A percentile compares a stretch with the other conserved stretches of the same genome.
phyloP scores from a whole-genome alignment of 2,888 invertebrate genomes.

The Sialis lutaria region DNA sequence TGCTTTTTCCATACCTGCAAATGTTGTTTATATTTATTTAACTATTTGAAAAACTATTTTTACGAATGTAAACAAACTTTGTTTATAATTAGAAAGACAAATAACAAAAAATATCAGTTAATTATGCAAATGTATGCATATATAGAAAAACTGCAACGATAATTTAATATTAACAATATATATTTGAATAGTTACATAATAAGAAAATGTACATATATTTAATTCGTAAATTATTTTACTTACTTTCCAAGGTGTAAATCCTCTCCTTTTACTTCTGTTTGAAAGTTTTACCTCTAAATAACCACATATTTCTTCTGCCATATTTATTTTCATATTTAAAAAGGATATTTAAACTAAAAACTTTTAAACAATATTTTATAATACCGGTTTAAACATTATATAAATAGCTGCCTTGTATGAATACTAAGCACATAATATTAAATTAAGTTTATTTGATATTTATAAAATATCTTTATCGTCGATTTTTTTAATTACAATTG shows the following conservation, averaged over 20 bases:
- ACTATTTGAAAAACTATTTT: not conserved
- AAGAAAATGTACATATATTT: no score
- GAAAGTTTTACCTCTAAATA: conserved; percentile 47
- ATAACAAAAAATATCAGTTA: not conserved
- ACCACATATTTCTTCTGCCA: conserved; percentile 25
- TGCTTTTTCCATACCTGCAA: conserved; percentile 45
- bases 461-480: no score
- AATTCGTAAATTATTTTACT: conserved; percentile 17
- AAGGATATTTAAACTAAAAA: no score
- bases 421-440: no score
- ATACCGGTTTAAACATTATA: no score
- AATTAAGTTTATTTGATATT: no score
- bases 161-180: not conserved
- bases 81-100: not conserved
- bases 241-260: conserved; percentile 47
- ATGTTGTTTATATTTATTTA: not conserved
- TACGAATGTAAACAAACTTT: not conserved
- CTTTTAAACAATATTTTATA: no score
- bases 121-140: not conserved
- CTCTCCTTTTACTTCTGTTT: conserved; percentile 33
- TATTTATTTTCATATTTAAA: no score
- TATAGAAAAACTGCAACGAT: not conserved
- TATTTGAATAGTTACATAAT: conserved; percentile 13
- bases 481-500: no score
- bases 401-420: no score